Percentiles rank a stretch among this genome's conserved stretches.
Evolutionary conservation across 2,888 invertebrate genomes (phyloP).

Genomic region (Ennomos quercinarius): DNA sequence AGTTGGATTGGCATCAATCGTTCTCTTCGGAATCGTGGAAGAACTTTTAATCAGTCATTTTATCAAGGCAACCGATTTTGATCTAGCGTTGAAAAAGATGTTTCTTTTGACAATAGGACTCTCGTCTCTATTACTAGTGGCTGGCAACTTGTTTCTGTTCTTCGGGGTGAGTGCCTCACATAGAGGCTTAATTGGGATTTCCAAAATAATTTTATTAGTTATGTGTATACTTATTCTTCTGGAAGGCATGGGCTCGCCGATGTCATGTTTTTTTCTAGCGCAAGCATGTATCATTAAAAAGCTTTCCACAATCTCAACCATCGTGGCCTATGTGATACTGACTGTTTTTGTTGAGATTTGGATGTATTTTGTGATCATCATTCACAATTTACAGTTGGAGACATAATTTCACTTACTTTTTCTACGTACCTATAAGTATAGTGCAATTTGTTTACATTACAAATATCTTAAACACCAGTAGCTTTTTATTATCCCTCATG

Average conservation of each 20-base stretch:
- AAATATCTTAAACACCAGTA: too few relatives aligned
- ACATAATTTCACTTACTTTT: background rate
- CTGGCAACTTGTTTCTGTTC: slow-evolving; percentile 3
- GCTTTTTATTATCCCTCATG: too few relatives aligned
- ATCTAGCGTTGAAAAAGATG: slow-evolving; percentile 6
- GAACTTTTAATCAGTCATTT: background rate
- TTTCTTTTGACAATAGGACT: slow-evolving; percentile 1
- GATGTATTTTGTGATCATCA: slow-evolving; percentile 57
- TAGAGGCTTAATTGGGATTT: background rate
- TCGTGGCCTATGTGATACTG: background rate
- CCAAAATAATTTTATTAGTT: slow-evolving; percentile 1
- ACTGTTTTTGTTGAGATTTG: slow-evolving; percentile 51
- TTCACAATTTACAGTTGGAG: slow-evolving; percentile 43
- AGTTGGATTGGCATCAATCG: slow-evolving; percentile 44
- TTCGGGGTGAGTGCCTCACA: background rate
- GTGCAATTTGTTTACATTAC: too few relatives aligned
- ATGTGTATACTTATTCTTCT: slow-evolving; percentile 4
- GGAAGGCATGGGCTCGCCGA: background rate
- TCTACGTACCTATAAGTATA: too few relatives aligned
- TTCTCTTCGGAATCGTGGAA: slow-evolving; percentile 56
- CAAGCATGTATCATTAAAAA: background rate
- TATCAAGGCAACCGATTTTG: background rate
- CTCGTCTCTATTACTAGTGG: background rate
- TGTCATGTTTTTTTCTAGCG: slow-evolving; percentile 1
- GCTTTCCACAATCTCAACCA: background rate